A percentile compares a stretch with the other conserved stretches of the same genome.
Evolutionary conservation across 2,113 vertebrate species (phyloP).

Genomic region (Cinclus mexicanus): DNA sequence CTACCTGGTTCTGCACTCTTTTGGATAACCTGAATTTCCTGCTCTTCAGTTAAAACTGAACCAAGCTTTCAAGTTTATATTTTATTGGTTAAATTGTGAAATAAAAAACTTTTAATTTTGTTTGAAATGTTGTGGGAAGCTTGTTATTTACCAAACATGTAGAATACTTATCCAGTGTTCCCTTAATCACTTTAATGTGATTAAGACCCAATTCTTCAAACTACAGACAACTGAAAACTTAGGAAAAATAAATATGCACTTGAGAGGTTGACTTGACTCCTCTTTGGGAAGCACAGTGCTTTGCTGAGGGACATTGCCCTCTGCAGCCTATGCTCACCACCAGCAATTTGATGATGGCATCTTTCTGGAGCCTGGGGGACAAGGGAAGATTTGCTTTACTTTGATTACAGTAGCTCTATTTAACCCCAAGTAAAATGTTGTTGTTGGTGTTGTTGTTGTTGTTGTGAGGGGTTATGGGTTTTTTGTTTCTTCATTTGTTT

Average conservation of each 20-base stretch:
- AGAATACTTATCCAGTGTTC: not conserved
- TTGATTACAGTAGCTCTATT: not conserved
- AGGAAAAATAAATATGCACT: not conserved
- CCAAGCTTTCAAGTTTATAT: not conserved
- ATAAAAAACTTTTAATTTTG: not conserved
- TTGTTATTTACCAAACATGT: not conserved
- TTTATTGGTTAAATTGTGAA: not conserved
- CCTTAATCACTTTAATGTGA: not conserved
- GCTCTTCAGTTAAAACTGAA: not conserved
- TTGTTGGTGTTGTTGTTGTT: not conserved
- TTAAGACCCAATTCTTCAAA: not conserved
- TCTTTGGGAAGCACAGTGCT: not conserved
- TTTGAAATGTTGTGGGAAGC: not conserved
- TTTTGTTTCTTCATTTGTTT: not conserved
- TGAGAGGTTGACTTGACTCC: not conserved
- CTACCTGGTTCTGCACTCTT: not conserved
- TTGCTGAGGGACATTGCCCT: slow-evolving; percentile 37
- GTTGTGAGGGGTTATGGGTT: rapidly evolving
- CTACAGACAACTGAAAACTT: not conserved
- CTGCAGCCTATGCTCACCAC: not conserved
- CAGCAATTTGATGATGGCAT: not conserved
- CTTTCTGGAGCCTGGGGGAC: not conserved
- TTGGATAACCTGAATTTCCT: not conserved
- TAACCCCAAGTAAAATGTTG: not conserved
- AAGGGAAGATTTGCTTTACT: not conserved